Evolutionary conservation across 2,797 vertebrate genomes (phyloP).

Genomic region (Cetoscarus ocellatus): DNA sequence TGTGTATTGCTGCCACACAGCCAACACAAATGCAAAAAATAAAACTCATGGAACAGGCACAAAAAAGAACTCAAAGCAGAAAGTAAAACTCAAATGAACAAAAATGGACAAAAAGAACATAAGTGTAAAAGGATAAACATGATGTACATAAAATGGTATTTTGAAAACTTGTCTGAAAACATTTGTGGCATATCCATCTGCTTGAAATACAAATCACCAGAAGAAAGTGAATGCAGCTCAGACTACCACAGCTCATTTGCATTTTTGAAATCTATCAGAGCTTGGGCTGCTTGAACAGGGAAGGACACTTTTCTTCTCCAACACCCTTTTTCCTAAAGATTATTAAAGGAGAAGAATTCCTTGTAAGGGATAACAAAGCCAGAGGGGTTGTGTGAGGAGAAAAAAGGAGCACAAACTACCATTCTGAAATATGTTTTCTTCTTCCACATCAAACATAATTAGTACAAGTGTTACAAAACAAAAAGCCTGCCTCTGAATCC

Average conservation of each 20-base stretch:
- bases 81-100: too few relatives aligned
- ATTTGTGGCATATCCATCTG: constrained; percentile 25
- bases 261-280: constrained; percentile 74
- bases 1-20: too few relatives aligned
- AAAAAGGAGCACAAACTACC: constrained; percentile 47
- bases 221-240: constrained; percentile 53
- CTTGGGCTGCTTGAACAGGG: background rate
- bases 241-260: constrained; percentile 78
- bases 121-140: too few relatives aligned
- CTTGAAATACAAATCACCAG: constrained; percentile 45
- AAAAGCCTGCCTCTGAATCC: constrained; percentile 61
- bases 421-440: constrained; percentile 48
- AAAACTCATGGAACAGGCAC: too few relatives aligned
- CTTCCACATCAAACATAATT: constrained; percentile 68
- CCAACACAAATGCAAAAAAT: too few relatives aligned
- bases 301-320: constrained; percentile 35
- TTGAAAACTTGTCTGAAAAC: constrained; percentile 38
- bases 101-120: too few relatives aligned
- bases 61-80: too few relatives aligned
- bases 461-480: constrained; percentile 70
- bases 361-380: constrained; percentile 40
- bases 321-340: constrained; percentile 43
- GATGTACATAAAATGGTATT: background rate
- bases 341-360: constrained; percentile 46
- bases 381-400: constrained; percentile 5